Base-by-base conservation (phyloP, 2,797 vertebrate species). In the Notoglanidium macrostoma region DNA sequence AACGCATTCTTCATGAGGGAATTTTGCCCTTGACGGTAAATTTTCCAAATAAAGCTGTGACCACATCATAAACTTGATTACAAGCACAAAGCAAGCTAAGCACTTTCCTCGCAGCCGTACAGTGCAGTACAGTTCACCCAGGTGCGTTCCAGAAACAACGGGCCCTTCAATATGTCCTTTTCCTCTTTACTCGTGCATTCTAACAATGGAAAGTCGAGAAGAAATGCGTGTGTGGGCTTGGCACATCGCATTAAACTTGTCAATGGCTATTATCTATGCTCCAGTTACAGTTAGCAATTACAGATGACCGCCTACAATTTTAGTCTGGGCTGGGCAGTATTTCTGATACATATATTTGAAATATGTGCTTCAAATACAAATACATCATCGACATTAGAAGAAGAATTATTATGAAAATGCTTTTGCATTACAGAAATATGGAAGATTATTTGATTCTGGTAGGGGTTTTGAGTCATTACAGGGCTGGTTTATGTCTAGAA, bases 11-110 rank as follows among this genome's bases (percentile, higher is more conserved):
- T 85, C 49, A 63, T 87, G 44, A 67, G 65, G 70, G 70, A 86
- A 74, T 83, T 83, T 55, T 55, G 61, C 61, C 79, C 51, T 78
- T 59, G 70, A 77, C 61, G 40, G 61, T 63, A 19, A 77, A 85
- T 85, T 81, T 84, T 91, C 80, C 83, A 49, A 79, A 86, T 83
- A 86, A 83, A 83, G 51, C 29, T 35, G 44, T 73, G 57, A 89
- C 90, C 90, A 87, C 86, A 85, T 81, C 68, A 84, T 88, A 87
- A 88, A 87, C 65, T 40, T 68, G 72, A 86, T 67, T 81, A 87
- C 83, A 86, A 86, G 84, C 79, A 55, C 29, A 79, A 80, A 73
- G 40, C 73, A 74, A 86, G 87, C 85, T 63, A 77, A 89, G 83
- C 81, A 72, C 32, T 55, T 86, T 85, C 74, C 40, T 86, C 67